Evolutionary conservation across 2,113 vertebrate species (phyloP).

Genomic region (Urocitellus parryii): DNA sequence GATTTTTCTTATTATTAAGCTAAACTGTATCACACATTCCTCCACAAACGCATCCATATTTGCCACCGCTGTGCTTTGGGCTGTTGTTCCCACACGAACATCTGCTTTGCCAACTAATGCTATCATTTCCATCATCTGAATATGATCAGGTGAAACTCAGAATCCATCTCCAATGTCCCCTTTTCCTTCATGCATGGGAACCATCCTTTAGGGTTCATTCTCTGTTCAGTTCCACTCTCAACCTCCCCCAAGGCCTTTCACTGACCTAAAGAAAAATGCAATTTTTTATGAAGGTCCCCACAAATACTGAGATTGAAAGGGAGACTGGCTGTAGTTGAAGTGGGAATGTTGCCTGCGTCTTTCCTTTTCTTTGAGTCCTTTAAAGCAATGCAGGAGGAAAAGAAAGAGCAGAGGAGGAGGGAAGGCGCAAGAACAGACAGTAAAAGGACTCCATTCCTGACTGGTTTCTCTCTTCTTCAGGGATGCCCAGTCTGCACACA

Average conservation of each 20-base stretch:
- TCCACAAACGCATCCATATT: background rate
- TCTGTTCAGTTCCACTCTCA: background rate
- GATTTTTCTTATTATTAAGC: slow-evolving; percentile 8
- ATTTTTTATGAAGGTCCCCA: slow-evolving; percentile 29
- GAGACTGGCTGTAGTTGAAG: background rate
- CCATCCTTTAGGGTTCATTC: background rate
- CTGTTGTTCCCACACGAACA: background rate
- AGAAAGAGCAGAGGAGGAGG: background rate
- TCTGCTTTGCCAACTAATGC: background rate
- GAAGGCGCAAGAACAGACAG: background rate
- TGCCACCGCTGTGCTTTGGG: background rate
- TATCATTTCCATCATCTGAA: background rate
- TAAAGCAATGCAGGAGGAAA: background rate
- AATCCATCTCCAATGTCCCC: background rate
- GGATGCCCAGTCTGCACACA: background rate
- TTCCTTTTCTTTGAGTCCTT: background rate
- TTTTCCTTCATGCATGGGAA: background rate
- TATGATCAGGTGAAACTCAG: background rate
- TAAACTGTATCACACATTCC: background rate
- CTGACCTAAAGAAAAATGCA: background rate
- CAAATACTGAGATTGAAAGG: slow-evolving; percentile 23
- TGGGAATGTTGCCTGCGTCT: background rate
- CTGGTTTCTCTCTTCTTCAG: background rate
- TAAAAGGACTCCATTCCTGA: background rate
- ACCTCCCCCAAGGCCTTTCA: background rate